A percentile compares a stretch with the other conserved stretches of the same genome.
phyloP scores from a whole-genome alignment of 2,888 invertebrate species.

The Cataglyphis altisquamis region DNA sequence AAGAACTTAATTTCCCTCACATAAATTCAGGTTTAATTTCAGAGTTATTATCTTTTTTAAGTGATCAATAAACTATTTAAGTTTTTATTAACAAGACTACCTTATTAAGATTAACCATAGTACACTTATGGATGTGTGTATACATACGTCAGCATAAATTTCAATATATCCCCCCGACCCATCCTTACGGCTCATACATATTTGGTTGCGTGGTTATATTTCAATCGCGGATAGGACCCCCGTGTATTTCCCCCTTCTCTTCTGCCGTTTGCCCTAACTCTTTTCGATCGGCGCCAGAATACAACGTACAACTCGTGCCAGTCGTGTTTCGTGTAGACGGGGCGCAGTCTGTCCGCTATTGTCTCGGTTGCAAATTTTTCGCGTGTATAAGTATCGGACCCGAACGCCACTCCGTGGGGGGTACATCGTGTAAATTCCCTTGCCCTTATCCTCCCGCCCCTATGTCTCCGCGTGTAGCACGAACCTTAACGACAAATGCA shows the following conservation, averaged over 20 bases:
- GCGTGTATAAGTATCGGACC: slow-evolving; percentile 77
- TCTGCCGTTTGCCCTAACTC: slow-evolving; percentile 42
- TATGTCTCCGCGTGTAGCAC: slow-evolving; percentile 65
- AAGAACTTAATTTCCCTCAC: too few species aligned
- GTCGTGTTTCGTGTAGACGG: slow-evolving; percentile 80
- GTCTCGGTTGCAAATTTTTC: slow-evolving; percentile 85
- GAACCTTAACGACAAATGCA: slow-evolving; percentile 74
- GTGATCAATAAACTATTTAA: not conserved
- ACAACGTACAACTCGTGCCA: slow-evolving; percentile 80
- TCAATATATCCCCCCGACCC: slow-evolving; percentile 60
- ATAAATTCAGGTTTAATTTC: too few species aligned
- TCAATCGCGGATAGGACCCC: slow-evolving; percentile 78
- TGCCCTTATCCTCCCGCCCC: not conserved
- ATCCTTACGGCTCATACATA: slow-evolving; percentile 71
- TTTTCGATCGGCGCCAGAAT: slow-evolving; percentile 82
- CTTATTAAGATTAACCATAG: slow-evolving; percentile 24
- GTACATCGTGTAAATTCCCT: slow-evolving; percentile 72
- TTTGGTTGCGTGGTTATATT: slow-evolving; percentile 83
- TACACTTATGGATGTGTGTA: slow-evolving; percentile 45
- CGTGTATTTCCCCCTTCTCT: slow-evolving; percentile 32
- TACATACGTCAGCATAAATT: slow-evolving; percentile 69
- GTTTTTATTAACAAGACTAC: not conserved
- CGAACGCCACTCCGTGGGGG: slow-evolving; percentile 79
- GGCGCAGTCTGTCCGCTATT: slow-evolving; percentile 78
- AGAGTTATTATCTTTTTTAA: not conserved